phyloP scores from a whole-genome alignment of 2,797 vertebrate genomes.

The Ispidina lecontei region DNA sequence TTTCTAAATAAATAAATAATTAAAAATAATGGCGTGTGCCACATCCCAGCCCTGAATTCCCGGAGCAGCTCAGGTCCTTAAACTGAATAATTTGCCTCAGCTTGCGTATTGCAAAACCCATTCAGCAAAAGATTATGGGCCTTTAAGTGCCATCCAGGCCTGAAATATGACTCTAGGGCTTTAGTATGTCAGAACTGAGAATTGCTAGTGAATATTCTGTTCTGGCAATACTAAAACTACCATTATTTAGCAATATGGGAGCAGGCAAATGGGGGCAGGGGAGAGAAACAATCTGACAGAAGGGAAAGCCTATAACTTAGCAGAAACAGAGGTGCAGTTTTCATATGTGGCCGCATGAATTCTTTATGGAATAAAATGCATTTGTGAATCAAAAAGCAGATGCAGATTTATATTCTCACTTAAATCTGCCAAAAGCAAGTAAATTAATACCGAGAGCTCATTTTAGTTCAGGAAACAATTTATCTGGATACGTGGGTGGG shows the following conservation, averaged over 20 bases:
- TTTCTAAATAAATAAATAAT: slow-evolving; percentile 94
- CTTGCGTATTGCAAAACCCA: slow-evolving; percentile 81
- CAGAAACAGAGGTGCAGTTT: slow-evolving; percentile 58
- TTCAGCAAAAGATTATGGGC: slow-evolving; percentile 88
- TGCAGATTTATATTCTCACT: slow-evolving; percentile 72
- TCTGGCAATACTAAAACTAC: slow-evolving; percentile 65
- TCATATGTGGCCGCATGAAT: slow-evolving; percentile 55
- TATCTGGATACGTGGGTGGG: slow-evolving; percentile 34
- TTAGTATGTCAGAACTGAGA: slow-evolving; percentile 73
- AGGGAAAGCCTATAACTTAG: slow-evolving; percentile 43
- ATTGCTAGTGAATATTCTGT: slow-evolving; percentile 69
- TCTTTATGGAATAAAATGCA: slow-evolving; percentile 73
- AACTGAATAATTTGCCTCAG: slow-evolving; percentile 87
- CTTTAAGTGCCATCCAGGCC: slow-evolving; percentile 88
- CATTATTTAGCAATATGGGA: slow-evolving; percentile 37
- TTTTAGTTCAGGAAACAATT: slow-evolving; percentile 61
- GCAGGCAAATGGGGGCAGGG: slow-evolving; percentile 14
- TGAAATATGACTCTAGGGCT: slow-evolving; percentile 87
- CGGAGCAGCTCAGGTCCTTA: slow-evolving; percentile 88
- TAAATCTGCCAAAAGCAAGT: slow-evolving; percentile 68
- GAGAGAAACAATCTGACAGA: slow-evolving; percentile 13
- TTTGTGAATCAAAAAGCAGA: slow-evolving; percentile 72
- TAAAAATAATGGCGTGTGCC: slow-evolving; percentile 72
- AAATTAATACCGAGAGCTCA: slow-evolving; percentile 45
- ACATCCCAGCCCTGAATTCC: slow-evolving; percentile 80